Percentiles rank a stretch among this genome's conserved stretches.
Conservation (phyloP, 64 coral and sea anemone genomes). For the Pocillopora verrucosa region DNA sequence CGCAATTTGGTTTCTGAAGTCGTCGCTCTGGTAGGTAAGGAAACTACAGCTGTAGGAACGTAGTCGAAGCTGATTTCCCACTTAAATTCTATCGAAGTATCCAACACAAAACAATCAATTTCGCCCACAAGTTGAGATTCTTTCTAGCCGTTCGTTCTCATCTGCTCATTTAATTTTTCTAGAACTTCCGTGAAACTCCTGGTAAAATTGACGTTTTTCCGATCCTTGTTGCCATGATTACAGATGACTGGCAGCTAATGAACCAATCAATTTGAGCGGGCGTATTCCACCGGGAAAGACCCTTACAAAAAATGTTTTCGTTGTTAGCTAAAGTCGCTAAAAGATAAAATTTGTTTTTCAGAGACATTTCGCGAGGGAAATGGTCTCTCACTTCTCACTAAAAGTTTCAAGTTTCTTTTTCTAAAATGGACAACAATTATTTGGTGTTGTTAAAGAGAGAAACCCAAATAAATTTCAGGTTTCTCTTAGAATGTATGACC, state of each 20-base stretch:
- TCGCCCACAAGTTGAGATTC: not conserved
- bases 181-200: conserved; percentile 26
- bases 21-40: not conserved
- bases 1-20: not conserved
- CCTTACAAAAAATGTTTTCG: not conserved
- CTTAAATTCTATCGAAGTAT: not conserved
- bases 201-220: conserved; percentile 4
- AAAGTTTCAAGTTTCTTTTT: not conserved
- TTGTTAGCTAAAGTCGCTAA: not conserved
- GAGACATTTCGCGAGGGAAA: not conserved
- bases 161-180: not conserved
- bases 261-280: not conserved
- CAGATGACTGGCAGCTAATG: conserved; percentile 17
- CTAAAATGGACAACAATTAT: not conserved
- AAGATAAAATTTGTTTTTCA: not conserved
- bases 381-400: not conserved
- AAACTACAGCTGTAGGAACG: not conserved
- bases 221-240: not conserved
- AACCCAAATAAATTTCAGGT: not conserved
- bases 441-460: not conserved
- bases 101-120: not conserved
- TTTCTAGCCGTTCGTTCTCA: not conserved
- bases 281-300: conserved; percentile 20
- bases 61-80: not conserved
- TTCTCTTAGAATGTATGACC: not conserved